phyloP scores from a whole-genome alignment of 2,888 invertebrate genomes.

The Leptopilina drosophilae region DNA sequence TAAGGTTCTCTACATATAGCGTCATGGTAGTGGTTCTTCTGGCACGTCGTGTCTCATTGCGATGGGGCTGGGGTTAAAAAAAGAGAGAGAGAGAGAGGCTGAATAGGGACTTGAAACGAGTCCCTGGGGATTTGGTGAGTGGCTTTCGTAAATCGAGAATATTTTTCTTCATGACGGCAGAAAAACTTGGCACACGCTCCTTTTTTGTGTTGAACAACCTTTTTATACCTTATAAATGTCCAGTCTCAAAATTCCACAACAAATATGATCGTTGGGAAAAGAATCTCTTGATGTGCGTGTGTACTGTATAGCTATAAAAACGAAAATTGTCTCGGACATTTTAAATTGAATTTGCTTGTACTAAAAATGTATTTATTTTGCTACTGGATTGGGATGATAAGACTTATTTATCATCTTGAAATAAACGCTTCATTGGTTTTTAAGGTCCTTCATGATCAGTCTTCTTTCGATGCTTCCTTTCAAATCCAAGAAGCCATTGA shows the following conservation, averaged over 20 bases:
- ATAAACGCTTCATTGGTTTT: conserved; percentile 52
- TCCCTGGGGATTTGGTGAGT: conserved; percentile 46
- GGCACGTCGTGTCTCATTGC: conserved; percentile 44
- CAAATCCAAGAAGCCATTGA: conserved; percentile 52
- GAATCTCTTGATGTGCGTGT: neutral
- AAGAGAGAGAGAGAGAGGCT: conserved; percentile 21
- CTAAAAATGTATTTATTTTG: too few relatives aligned
- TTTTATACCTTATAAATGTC: neutral
- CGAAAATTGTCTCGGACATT: too few relatives aligned
- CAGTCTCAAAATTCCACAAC: conserved; percentile 10
- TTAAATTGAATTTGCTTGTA: too few relatives aligned
- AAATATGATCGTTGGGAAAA: conserved; percentile 18
- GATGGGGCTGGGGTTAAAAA: neutral
- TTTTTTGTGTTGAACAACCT: conserved; percentile 42
- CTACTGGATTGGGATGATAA: too few relatives aligned
- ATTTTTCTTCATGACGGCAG: conserved; percentile 37
- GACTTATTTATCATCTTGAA: neutral
- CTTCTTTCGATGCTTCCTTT: conserved; percentile 33
- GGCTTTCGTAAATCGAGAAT: conserved; percentile 46
- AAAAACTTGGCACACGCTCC: conserved; percentile 35
- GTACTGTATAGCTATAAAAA: too few relatives aligned
- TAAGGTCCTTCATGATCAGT: conserved; percentile 54
- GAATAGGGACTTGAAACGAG: conserved; percentile 39
- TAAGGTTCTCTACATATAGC: conserved; percentile 41
- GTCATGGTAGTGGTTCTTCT: conserved; percentile 11